Evolutionary conservation across 30 jellyfish, hydroid and myxozoan species (phyloP).

Genomic region (Hydractinia symbiolongicarpus): DNA sequence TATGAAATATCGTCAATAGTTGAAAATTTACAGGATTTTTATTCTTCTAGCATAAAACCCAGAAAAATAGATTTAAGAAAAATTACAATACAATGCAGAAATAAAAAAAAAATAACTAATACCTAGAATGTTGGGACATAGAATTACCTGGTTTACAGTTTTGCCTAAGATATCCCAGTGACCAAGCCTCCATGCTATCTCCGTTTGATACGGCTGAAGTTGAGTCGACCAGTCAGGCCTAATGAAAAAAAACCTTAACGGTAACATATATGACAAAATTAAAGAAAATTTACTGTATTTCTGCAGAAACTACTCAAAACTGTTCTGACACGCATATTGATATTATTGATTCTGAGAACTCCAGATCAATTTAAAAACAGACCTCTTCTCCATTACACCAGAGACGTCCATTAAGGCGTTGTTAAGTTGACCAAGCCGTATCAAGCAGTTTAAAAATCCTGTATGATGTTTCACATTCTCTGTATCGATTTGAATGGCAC

Average conservation of each 20-base stretch:
- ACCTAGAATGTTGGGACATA: not conserved
- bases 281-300: too few relatives aligned
- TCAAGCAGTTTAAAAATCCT: constrained; percentile 41
- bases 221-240: constrained; percentile 75
- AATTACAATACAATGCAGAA: too few relatives aligned
- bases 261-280: too few relatives aligned
- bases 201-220: constrained; percentile 68
- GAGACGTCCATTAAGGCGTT: constrained; percentile 76
- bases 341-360: too few relatives aligned
- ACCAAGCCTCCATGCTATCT: constrained; percentile 91
- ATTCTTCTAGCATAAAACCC: too few relatives aligned
- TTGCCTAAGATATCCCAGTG: constrained; percentile 74
- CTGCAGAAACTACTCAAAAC: too few relatives aligned
- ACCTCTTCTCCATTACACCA: constrained; percentile 62
- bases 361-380: not conserved
- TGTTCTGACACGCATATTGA: too few relatives aligned
- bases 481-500: constrained; percentile 63
- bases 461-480: constrained; percentile 58
- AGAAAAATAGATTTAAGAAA: too few relatives aligned
- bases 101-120: not conserved
- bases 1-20: too few relatives aligned
- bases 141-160: constrained; percentile 42
- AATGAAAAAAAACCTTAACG: not conserved
- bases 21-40: too few relatives aligned
- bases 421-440: constrained; percentile 52